Conservation (phyloP, 1,140 invertebrate species). For the Drosophila oshimai region DNA sequence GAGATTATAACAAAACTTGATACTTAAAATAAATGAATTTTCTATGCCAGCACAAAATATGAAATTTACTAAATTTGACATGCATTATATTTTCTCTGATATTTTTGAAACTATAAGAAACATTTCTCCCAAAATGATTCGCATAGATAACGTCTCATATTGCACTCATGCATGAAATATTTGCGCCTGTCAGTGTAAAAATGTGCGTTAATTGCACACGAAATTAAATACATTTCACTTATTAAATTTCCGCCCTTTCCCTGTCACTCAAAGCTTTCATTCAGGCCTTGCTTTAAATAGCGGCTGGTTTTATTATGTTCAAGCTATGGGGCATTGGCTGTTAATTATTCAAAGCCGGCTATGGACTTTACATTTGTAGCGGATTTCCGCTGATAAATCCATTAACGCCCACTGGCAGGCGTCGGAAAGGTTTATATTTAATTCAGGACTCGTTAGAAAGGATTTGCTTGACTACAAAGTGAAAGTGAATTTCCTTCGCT, state of each 20-base stretch:
- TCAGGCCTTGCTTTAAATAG: background rate
- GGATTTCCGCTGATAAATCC: slow-evolving; percentile 45
- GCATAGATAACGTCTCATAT: slow-evolving; percentile 11
- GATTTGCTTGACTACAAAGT: slow-evolving; percentile 8
- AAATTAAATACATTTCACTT: slow-evolving; percentile 30
- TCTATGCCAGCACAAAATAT: no score
- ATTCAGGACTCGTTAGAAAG: slow-evolving; percentile 22
- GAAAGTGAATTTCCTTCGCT: background rate
- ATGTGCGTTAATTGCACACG: slow-evolving; percentile 25
- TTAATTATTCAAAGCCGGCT: slow-evolving; percentile 41
- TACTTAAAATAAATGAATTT: background rate
- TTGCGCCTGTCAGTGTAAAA: background rate
- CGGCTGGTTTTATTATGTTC: slow-evolving; percentile 33
- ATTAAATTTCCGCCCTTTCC: slow-evolving; percentile 32
- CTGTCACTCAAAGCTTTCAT: background rate
- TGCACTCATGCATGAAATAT: slow-evolving; percentile 14
- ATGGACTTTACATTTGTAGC: slow-evolving; percentile 28
- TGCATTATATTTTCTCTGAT: background rate
- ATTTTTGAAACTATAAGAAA: background rate
- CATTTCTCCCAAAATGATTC: background rate
- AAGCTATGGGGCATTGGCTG: slow-evolving; percentile 31
- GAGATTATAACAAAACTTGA: background rate
- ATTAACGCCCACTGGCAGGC: slow-evolving; percentile 32
- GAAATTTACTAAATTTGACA: background rate
- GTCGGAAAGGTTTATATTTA: slow-evolving; percentile 30